A percentile compares a stretch with the other conserved stretches of the same genome.
Evolutionary conservation across 2,888 invertebrate genomes (phyloP).

Genomic region (Piscicola geometra): DNA sequence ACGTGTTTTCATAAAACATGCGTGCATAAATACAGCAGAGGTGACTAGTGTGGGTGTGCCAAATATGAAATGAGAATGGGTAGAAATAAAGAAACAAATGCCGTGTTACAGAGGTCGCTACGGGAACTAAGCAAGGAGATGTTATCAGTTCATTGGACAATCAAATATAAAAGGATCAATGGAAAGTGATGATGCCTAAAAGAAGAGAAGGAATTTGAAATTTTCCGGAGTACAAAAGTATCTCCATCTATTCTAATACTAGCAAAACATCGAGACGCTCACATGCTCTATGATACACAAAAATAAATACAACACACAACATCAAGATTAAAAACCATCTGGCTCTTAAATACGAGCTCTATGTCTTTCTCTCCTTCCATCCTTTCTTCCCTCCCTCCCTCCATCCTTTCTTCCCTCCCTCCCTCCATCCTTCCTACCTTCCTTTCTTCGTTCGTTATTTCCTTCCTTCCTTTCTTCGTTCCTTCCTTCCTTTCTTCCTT

Average conservation of each 20-base stretch:
- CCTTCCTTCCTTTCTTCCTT: no score
- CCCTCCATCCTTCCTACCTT: background rate
- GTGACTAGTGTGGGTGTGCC: background rate
- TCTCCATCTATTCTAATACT: conserved; percentile 1
- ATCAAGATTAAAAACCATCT: background rate
- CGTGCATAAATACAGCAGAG: background rate
- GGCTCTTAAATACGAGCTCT: background rate
- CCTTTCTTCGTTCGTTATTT: background rate
- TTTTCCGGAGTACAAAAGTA: conserved; percentile 8
- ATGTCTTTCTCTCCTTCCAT: background rate
- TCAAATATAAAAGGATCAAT: background rate
- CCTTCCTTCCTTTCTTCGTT: background rate
- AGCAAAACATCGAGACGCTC: conserved; percentile 1
- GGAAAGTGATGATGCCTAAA: background rate
- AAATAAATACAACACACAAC: conserved; percentile 18
- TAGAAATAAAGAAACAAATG: background rate
- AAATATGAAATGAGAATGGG: background rate
- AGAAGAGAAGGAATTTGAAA: background rate
- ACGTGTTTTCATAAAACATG: no score
- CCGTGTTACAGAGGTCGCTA: background rate
- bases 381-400: background rate
- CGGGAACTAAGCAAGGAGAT: conserved; percentile 11
- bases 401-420: no score
- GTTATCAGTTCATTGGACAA: conserved; percentile 10
- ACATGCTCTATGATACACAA: conserved; percentile 12